phyloP scores from a whole-genome alignment of 2,797 vertebrate genomes.

The Potorous gilbertii region DNA sequence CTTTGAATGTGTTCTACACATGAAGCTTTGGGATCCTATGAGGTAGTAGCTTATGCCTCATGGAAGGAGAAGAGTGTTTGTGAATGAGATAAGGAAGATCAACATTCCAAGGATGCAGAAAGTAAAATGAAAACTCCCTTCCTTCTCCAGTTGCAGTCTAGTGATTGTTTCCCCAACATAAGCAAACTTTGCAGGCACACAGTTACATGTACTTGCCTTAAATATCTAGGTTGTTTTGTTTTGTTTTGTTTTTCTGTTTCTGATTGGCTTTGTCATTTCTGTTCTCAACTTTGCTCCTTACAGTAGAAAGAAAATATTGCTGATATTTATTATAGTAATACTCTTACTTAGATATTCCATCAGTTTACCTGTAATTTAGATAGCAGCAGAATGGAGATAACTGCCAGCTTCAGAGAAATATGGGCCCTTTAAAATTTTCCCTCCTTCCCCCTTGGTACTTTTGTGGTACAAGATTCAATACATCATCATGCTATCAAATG shows the following conservation, averaged over 20 bases:
- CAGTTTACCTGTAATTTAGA: constrained; percentile 19
- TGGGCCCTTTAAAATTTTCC: background rate
- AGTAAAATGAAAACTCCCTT: background rate
- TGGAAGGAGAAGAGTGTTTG: background rate
- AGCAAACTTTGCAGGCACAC: background rate
- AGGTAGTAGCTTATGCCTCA: background rate
- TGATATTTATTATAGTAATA: background rate
- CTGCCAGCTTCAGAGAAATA: background rate
- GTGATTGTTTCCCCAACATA: background rate
- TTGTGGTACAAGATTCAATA: background rate
- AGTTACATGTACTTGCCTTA: background rate
- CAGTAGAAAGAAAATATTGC: background rate
- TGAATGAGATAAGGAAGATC: background rate
- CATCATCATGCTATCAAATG: constrained; percentile 1
- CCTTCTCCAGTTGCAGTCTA: background rate
- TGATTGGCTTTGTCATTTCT: background rate
- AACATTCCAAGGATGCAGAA: background rate
- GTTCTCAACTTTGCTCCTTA: background rate
- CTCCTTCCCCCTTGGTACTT: background rate
- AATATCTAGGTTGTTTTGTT: background rate
- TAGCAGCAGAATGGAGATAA: background rate
- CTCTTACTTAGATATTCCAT: background rate
- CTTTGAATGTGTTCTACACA: background rate
- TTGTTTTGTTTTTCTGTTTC: background rate
- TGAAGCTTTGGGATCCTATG: background rate